phyloP scores from a whole-genome alignment of 2,113 vertebrate genomes.

The Larimichthys polyactis region DNA sequence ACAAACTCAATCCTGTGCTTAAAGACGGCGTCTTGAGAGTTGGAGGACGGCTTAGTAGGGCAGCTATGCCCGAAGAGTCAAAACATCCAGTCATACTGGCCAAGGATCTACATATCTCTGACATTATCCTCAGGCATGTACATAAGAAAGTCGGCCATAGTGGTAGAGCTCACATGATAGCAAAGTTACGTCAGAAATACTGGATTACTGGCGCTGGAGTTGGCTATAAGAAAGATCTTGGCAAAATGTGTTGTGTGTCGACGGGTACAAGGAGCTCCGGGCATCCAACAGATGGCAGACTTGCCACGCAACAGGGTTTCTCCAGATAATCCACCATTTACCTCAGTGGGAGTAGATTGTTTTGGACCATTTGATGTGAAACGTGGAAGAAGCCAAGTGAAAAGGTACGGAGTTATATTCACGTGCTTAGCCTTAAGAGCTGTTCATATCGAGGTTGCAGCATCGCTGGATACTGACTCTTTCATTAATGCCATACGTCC shows the following conservation, averaged over 20 bases:
- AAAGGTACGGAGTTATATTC: constrained; percentile 42
- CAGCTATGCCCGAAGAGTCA: too few relatives aligned
- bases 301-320: background rate
- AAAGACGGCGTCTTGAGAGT: too few relatives aligned
- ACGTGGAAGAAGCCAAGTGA: constrained; percentile 24
- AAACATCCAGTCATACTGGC: too few relatives aligned
- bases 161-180: background rate
- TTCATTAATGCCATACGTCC: constrained; percentile 19
- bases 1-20: too few relatives aligned
- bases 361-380: constrained; percentile 42
- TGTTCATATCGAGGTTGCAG: constrained; percentile 30
- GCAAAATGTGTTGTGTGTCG: background rate
- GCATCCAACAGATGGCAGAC: constrained; percentile 11
- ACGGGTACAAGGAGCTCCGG: too few relatives aligned
- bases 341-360: constrained; percentile 20
- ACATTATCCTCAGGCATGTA: too few relatives aligned
- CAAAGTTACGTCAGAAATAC: background rate
- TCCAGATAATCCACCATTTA: constrained; percentile 12
- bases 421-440: constrained; percentile 25
- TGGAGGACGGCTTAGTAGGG: too few relatives aligned
- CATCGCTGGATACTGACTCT: constrained; percentile 1
- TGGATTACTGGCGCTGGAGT: constrained; percentile 14
- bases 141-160: background rate
- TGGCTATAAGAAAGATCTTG: background rate
- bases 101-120: too few relatives aligned